Evolutionary conservation across 2,888 invertebrate species (phyloP).

Genomic region (Microctonus aethiopoides): DNA sequence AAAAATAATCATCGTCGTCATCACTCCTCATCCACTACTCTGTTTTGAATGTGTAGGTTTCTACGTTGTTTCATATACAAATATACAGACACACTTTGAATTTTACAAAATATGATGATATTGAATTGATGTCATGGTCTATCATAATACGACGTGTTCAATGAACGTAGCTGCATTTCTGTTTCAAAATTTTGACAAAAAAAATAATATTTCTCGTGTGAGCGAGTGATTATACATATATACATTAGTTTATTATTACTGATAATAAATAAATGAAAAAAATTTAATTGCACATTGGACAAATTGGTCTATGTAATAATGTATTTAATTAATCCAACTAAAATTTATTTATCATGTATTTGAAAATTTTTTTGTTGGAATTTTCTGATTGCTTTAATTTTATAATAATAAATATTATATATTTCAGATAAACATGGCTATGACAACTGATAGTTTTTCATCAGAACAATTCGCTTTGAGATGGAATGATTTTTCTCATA

Average conservation of each 20-base stretch:
- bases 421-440: slow-evolving; percentile 43
- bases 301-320: too few species aligned
- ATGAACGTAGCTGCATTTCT: neutral
- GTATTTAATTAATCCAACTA: too few species aligned
- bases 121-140: slow-evolving; percentile 29
- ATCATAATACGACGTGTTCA: neutral
- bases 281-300: too few species aligned
- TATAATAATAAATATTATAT: neutral
- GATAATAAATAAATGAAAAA: too few species aligned
- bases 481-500: slow-evolving; percentile 68
- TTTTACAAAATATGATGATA: slow-evolving; percentile 14
- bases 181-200: neutral
- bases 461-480: slow-evolving; percentile 60
- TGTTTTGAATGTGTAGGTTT: neutral
- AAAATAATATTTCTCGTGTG: neutral
- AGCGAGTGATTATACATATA: too few species aligned
- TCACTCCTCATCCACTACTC: too few species aligned
- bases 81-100: neutral
- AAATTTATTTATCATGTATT: too few species aligned
- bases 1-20: too few species aligned
- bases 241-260: too few species aligned
- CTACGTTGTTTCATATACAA: neutral
- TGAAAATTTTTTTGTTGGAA: neutral
- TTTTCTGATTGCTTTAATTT: too few species aligned
- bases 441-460: slow-evolving; percentile 28